A percentile compares a stretch with the other conserved stretches of the same genome.
These are phyloP conservation scores for Gerris buenoi DNA, from an alignment of 1,140 invertebrate species.

Conservation along the genomic window DNA sequence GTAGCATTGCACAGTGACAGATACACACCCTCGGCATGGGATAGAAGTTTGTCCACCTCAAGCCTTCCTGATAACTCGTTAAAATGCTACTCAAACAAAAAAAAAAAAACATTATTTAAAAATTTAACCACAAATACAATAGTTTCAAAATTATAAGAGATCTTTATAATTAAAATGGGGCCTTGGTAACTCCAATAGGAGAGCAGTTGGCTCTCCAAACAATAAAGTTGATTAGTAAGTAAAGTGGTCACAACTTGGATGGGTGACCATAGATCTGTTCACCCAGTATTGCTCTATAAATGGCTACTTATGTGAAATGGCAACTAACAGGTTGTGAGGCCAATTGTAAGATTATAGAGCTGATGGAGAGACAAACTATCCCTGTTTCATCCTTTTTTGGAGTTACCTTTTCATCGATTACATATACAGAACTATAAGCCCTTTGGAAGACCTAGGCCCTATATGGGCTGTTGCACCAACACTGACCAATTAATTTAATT, in stretches of 20 bases:
- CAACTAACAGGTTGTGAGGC: too few relatives aligned
- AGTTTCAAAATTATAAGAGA: not conserved
- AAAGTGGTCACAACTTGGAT: not conserved
- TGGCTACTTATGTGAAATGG: too few relatives aligned
- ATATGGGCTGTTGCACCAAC: too few relatives aligned
- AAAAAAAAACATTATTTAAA: not conserved
- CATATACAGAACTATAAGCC: too few relatives aligned
- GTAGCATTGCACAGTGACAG: slow-evolving; percentile 51
- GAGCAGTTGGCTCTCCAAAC: not conserved
- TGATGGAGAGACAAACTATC: too few relatives aligned
- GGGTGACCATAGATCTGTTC: not conserved
- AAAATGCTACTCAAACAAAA: slow-evolving; percentile 20
- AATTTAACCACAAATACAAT: too few relatives aligned
- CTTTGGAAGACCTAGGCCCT: too few relatives aligned
- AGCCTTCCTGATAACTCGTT: slow-evolving; percentile 79
- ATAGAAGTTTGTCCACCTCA: slow-evolving; percentile 60
- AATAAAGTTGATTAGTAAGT: not conserved
- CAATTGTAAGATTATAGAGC: too few relatives aligned
- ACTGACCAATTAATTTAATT: too few relatives aligned
- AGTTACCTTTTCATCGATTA: too few relatives aligned
- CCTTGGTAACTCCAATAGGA: not conserved
- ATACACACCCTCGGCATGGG: slow-evolving; percentile 78
- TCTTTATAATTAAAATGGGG: not conserved
- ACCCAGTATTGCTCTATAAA: too few relatives aligned
- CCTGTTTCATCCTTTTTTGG: too few relatives aligned